Evolutionary conservation across 2,113 vertebrate species (phyloP), one percentile per base, ranked within the genome.

Genomic region (Labrus mixtus): DNA sequence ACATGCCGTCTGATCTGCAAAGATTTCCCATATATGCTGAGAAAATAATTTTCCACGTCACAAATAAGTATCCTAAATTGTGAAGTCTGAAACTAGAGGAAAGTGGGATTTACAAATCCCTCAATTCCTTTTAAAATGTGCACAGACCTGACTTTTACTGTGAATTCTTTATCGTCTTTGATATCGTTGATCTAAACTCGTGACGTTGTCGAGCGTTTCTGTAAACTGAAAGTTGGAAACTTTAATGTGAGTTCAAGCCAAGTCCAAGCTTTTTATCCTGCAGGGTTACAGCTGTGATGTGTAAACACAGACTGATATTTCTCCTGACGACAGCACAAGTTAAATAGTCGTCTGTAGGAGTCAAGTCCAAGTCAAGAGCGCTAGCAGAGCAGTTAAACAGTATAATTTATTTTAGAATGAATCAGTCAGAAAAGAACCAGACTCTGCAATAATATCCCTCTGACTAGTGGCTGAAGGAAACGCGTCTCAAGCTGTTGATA

Each of bases 271-370:
- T 56, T 63, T 61, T 22, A 29, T 66, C 46, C 62, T 16, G 5
- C 10, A 16, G 33, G 4, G 58, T 45, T 43, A 8, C 70, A 85
- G 69, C 78, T 70, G 60, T 53, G 70, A 50, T 12, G 50, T 58
- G 48, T 77, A 73, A 73, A 73, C 59, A 29, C 11, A 23, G 23
- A 12, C 50, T 50, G 51, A 56, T 58, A 15, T 51, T 81, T 39
- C 51, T 45, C 55, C 10, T 3, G 37, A 62, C 48, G 10, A 41
- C 51, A 46, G n/a, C 55, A n/a, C 61, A 36, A 57, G 41, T 36
- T 39, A 60, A 66, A 66, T 4, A 45, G 22, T 3, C 0, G 50
- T n/a, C 15, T 62, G 22, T 19, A 20, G 8, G 37, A 58, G 53
- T 63, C 10, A 7, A 45, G 33, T 55, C 64, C 15, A n/a, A n/a